Percentiles rank a stretch among this genome's conserved stretches.
These are phyloP conservation scores for Pilophorus perplexus DNA, from an alignment of 2,888 invertebrate genomes.

Conservation along the genomic window DNA sequence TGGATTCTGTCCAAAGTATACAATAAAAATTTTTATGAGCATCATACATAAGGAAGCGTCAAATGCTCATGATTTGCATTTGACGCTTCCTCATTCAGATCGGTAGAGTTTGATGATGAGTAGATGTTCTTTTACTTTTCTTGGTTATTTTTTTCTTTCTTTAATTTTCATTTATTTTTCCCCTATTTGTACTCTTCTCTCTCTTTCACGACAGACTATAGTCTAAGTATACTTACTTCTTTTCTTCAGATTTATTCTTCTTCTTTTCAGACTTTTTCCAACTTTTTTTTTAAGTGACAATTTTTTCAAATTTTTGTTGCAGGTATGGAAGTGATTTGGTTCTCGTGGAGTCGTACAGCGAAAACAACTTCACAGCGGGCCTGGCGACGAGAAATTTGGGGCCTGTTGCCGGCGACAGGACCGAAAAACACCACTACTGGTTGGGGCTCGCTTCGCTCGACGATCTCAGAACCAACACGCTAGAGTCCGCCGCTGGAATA, in stretches of 20 bases:
- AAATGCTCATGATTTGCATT: too few relatives aligned
- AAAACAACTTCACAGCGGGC: constrained; percentile 85
- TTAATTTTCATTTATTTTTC: too few relatives aligned
- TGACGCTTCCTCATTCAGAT: too few relatives aligned
- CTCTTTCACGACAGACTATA: not conserved
- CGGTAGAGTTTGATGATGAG: too few relatives aligned
- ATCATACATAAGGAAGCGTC: too few relatives aligned
- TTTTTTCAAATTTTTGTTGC: constrained; percentile 45
- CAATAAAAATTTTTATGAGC: too few relatives aligned
- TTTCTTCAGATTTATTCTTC: not conserved
- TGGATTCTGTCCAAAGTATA: too few relatives aligned
- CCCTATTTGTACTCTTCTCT: not conserved
- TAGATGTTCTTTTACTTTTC: too few relatives aligned
- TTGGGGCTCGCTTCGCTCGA: constrained; percentile 85
- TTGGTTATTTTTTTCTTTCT: too few relatives aligned
- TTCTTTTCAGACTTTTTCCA: too few relatives aligned
- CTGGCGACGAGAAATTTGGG: constrained; percentile 63
- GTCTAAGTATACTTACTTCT: not conserved
- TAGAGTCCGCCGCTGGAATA: constrained; percentile 87
- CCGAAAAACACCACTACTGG: constrained; percentile 73
- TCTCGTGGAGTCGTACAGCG: constrained; percentile 82
- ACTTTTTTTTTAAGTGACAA: too few relatives aligned
- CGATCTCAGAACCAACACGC: constrained; percentile 88
- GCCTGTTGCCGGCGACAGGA: constrained; percentile 55
- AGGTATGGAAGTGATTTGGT: constrained; percentile 95